Conservation (phyloP, 2,888 invertebrate genomes). For the Eristalis intricaria region DNA sequence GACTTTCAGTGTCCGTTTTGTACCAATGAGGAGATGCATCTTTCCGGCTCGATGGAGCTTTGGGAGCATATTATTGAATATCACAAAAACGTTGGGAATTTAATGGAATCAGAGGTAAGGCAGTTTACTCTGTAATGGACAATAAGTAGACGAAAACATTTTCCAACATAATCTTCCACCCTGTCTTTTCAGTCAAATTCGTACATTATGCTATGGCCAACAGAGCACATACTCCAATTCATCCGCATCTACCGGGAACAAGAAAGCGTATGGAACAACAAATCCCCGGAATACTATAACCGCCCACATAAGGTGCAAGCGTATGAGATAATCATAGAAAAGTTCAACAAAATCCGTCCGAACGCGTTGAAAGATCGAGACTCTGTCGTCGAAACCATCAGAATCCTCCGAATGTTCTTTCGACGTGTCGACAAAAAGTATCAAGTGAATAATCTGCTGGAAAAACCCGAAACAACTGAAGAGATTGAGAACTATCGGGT, state of each 20-base stretch:
- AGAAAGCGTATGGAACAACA: constrained; percentile 39
- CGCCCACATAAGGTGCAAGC: constrained; percentile 6
- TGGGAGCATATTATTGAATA: constrained; percentile 15
- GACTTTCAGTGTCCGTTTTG: constrained; percentile 15
- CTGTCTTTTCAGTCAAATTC: background rate
- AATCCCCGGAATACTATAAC: constrained; percentile 10
- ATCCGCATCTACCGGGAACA: constrained; percentile 40
- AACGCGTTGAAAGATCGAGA: background rate
- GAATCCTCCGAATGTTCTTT: constrained; percentile 5
- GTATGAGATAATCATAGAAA: constrained; percentile 3
- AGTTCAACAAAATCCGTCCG: background rate
- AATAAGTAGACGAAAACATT: too few relatives aligned
- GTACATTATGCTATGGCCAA: background rate
- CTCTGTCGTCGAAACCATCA: background rate
- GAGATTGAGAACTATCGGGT: background rate
- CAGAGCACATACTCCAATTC: constrained; percentile 10
- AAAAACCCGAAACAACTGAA: background rate
- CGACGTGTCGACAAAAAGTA: background rate
- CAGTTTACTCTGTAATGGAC: too few relatives aligned
- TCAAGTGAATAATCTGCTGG: background rate
- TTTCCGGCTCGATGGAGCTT: background rate
- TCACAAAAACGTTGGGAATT: background rate
- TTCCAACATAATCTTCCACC: too few relatives aligned
- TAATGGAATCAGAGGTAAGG: background rate
- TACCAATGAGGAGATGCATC: background rate